Percentiles rank a stretch among this genome's conserved stretches.
phyloP scores from a whole-genome alignment of 2,888 invertebrate genomes.

The Drosophila pegasa region DNA sequence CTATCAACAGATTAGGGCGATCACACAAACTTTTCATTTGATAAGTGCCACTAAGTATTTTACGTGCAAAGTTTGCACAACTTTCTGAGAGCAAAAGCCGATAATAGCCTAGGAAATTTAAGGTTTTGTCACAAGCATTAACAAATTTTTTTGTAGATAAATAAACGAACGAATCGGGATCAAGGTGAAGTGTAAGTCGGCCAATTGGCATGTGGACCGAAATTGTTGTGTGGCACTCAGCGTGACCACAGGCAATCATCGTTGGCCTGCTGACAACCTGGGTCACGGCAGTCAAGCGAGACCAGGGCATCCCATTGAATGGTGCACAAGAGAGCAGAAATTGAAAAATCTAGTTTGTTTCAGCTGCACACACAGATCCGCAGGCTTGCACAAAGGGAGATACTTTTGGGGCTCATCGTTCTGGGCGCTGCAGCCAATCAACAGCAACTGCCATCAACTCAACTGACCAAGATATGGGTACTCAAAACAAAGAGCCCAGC shows the following conservation, averaged over 20 bases:
- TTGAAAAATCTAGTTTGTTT: conserved; percentile 6
- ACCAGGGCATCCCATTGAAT: conserved; percentile 19
- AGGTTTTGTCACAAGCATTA: conserved; percentile 43
- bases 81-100: conserved; percentile 30
- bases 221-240: conserved; percentile 49
- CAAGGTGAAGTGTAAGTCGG: conserved; percentile 42
- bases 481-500: conserved; percentile 12
- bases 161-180: conserved; percentile 28
- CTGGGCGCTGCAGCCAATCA: conserved; percentile 38
- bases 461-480: conserved; percentile 22
- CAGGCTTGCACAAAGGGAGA: background rate
- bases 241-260: conserved; percentile 37
- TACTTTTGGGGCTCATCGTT: conserved; percentile 4
- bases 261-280: conserved; percentile 30
- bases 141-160: conserved; percentile 42
- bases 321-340: conserved; percentile 21
- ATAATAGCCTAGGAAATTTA: conserved; percentile 51
- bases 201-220: conserved; percentile 49
- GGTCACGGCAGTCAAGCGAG: conserved; percentile 24
- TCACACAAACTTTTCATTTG: conserved; percentile 17
- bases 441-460: conserved; percentile 17
- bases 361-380: conserved; percentile 9
- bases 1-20: conserved; percentile 8
- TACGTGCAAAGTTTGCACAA: conserved; percentile 31
- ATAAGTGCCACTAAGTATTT: conserved; percentile 12